Conservation (phyloP, 2,888 invertebrate genomes). For the Ellobium chinense region DNA sequence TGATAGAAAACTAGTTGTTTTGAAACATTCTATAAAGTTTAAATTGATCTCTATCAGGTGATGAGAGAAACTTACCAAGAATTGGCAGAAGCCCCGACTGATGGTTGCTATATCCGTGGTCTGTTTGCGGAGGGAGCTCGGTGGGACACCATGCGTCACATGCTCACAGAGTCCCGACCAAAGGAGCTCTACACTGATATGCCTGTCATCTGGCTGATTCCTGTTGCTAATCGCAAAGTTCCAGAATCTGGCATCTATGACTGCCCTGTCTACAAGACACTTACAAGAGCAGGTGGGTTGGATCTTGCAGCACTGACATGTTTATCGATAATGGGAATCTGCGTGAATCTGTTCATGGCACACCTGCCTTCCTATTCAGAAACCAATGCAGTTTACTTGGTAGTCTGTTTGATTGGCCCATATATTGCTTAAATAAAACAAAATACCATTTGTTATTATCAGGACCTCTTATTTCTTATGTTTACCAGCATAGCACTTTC, state of each 20-base stretch:
- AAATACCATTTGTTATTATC: too few species aligned
- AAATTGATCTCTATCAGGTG: constrained; percentile 67
- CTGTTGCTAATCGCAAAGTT: constrained; percentile 83
- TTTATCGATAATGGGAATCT: too few species aligned
- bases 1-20: too few species aligned
- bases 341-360: too few species aligned
- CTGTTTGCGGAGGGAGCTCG: constrained; percentile 78
- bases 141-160: constrained; percentile 70
- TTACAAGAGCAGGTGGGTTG: constrained; percentile 82
- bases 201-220: constrained; percentile 86
- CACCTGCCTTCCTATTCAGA: too few species aligned
- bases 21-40: too few species aligned
- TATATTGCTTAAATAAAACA: too few species aligned
- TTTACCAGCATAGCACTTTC: too few species aligned
- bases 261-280: constrained; percentile 85
- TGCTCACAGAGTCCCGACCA: constrained; percentile 75
- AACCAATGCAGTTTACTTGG: too few species aligned
- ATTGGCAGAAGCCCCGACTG: constrained; percentile 72
- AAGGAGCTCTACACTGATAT: constrained; percentile 82
- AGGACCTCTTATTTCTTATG: too few species aligned
- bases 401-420: too few species aligned
- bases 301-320: too few species aligned
- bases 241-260: constrained; percentile 80
- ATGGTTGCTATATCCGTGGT: constrained; percentile 79
- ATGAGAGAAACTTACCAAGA: constrained; percentile 67